Conservation (phyloP, 2,797 vertebrate genomes). For the Peromyscus eremicus region DNA sequence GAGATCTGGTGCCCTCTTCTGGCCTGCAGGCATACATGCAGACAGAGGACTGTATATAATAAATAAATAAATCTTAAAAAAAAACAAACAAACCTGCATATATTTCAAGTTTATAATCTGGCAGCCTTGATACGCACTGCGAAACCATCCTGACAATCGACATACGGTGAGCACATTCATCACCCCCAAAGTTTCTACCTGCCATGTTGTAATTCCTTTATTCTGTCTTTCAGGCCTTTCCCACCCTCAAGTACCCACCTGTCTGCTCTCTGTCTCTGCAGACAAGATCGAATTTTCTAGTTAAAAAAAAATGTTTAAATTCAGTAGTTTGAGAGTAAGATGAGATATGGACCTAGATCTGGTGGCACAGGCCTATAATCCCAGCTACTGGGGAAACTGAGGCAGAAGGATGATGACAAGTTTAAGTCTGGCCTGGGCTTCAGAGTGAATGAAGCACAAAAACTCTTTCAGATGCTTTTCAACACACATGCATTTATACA, state of each 20-base stretch:
- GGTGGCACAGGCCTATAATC: not conserved
- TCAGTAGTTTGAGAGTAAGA: conserved; percentile 42
- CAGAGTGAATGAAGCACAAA: conserved; percentile 27
- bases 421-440: not conserved
- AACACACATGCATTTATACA: not conserved
- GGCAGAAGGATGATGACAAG: not conserved
- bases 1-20: too few relatives aligned
- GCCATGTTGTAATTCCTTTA: not conserved
- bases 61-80: too few relatives aligned
- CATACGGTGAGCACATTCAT: not conserved
- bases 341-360: not conserved
- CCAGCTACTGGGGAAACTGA: not conserved
- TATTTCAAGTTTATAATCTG: not conserved
- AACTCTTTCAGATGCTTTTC: not conserved
- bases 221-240: not conserved
- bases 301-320: conserved; percentile 16
- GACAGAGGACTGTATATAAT: too few relatives aligned
- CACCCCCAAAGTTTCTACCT: not conserved
- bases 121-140: not conserved
- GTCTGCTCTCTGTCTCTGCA: not conserved
- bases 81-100: not conserved
- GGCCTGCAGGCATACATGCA: too few relatives aligned
- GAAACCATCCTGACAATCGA: not conserved
- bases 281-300: conserved; percentile 29
- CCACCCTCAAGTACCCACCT: not conserved